Conservation (phyloP, 2,888 invertebrate genomes). For the Microplitis deprimator region DNA sequence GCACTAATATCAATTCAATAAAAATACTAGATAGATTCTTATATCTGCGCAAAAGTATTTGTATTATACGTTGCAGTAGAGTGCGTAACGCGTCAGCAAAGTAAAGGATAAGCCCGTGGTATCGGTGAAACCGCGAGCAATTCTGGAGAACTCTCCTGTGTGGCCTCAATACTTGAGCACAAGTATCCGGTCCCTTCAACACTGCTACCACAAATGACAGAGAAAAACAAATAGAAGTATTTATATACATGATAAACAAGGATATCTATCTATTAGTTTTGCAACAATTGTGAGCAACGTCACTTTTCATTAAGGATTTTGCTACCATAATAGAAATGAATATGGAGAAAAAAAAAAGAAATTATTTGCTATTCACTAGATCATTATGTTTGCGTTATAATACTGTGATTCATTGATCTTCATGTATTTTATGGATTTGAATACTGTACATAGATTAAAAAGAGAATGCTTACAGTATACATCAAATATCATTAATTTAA, state of each 20-base stretch:
- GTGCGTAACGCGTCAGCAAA: conserved; percentile 6
- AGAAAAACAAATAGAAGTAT: not conserved
- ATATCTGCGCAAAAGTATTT: not conserved
- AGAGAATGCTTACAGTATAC: not conserved
- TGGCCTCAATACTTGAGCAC: conserved; percentile 23
- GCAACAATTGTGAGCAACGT: not conserved
- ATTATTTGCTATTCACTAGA: not conserved
- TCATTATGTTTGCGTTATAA: not conserved
- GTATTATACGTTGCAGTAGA: not conserved
- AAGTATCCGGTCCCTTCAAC: conserved; percentile 27
- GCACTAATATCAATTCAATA: not conserved
- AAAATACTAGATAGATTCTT: not conserved
- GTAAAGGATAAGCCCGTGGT: not conserved
- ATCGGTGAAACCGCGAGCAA: conserved; percentile 10
- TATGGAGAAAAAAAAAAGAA: not conserved
- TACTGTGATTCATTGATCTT: not conserved
- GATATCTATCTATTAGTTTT: not conserved
- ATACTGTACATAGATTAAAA: not conserved
- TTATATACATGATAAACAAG: not conserved
- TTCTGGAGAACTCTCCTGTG: conserved; percentile 14
- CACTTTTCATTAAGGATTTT: not conserved
- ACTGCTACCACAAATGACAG: not conserved
- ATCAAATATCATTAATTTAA: not conserved
- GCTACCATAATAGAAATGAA: not conserved
- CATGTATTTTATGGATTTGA: not conserved